phyloP scores from a whole-genome alignment of 2,797 vertebrate species.

The Echiichthys vipera region DNA sequence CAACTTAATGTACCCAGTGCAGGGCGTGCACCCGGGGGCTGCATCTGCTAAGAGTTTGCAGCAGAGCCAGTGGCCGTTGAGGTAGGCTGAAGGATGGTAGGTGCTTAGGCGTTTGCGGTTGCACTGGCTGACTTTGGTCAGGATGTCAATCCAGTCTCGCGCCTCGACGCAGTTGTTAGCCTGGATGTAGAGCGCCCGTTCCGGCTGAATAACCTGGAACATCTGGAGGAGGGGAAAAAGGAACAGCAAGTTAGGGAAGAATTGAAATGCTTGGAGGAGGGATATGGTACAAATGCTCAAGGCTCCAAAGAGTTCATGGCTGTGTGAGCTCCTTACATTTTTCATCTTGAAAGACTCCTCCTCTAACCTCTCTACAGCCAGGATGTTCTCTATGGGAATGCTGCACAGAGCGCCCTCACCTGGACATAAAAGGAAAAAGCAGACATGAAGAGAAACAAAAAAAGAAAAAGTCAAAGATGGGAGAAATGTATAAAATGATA shows the following conservation, averaged over 20 bases:
- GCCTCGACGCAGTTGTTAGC: slow-evolving; percentile 99
- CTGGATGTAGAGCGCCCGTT: slow-evolving; percentile 97
- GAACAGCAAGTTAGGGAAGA: background rate
- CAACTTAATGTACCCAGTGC: slow-evolving; percentile 89
- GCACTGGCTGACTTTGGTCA: slow-evolving; percentile 99
- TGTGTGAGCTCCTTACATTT: slow-evolving; percentile 88
- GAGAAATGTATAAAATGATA: background rate
- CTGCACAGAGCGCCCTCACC: slow-evolving; percentile 95
- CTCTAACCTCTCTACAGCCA: slow-evolving; percentile 96
- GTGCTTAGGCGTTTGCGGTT: slow-evolving; percentile 96
- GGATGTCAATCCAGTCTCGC: slow-evolving; percentile 97
- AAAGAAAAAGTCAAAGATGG: background rate
- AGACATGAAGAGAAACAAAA: slow-evolving; percentile 3
- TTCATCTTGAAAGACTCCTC: slow-evolving; percentile 99
- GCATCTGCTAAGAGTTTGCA: slow-evolving; percentile 92
- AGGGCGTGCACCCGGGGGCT: slow-evolving; percentile 93
- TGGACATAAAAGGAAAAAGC: slow-evolving; percentile 67
- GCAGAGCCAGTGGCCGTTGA: slow-evolving; percentile 98
- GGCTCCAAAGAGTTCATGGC: background rate
- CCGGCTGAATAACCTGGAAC: slow-evolving; percentile 99
- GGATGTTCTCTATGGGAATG: slow-evolving; percentile 98
- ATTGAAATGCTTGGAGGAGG: background rate
- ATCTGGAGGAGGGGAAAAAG: slow-evolving; percentile 83
- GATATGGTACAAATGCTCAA: slow-evolving; percentile 4
- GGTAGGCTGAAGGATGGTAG: slow-evolving; percentile 97